Percentiles rank a stretch among this genome's conserved stretches.
These are phyloP conservation scores for Actenoides lindsayi DNA, from an alignment of 2,113 vertebrate species.

Conservation along the genomic window DNA sequence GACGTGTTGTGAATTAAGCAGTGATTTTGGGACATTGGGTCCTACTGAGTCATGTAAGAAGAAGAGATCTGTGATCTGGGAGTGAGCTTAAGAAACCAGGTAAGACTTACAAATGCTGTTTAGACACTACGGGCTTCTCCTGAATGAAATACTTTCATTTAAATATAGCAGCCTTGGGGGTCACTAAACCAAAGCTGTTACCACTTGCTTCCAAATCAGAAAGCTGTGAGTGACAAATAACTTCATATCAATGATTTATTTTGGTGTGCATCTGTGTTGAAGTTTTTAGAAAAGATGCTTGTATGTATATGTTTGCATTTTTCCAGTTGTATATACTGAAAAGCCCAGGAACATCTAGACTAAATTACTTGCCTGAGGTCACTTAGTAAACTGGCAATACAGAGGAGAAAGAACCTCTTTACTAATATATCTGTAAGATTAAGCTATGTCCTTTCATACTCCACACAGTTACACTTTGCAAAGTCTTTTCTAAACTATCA, in stretches of 20 bases:
- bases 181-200: background rate
- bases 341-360: background rate
- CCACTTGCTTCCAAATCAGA: background rate
- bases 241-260: background rate
- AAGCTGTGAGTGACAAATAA: background rate
- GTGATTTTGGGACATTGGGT: accelerated
- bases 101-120: background rate
- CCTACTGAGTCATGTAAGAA: background rate
- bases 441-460: accelerated
- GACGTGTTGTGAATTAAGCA: background rate
- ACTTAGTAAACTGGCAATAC: background rate
- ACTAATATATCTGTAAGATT: background rate
- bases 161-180: background rate
- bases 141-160: background rate
- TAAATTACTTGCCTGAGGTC: background rate
- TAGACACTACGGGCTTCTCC: background rate
- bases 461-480: background rate
- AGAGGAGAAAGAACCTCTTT: background rate
- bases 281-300: background rate
- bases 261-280: background rate
- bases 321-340: background rate
- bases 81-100: background rate
- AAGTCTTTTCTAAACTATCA: background rate
- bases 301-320: background rate
- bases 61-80: background rate